phyloP scores from a whole-genome alignment of 1,140 invertebrate species.

The Teleopsis dalmanni region DNA sequence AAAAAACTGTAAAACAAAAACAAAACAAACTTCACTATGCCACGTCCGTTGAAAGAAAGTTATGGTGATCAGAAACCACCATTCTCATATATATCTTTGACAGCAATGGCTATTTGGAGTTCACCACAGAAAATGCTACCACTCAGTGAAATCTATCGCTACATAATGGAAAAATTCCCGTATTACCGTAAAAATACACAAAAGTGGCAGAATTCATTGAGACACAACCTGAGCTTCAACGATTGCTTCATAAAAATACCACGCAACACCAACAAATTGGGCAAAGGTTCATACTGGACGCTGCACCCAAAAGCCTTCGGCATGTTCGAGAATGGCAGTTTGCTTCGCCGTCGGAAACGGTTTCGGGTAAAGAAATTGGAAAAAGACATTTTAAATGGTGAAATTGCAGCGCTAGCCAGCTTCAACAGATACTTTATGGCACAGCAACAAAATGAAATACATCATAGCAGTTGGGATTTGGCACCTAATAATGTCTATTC shows the following conservation, averaged over 20 bases:
- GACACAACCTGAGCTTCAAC: conserved; percentile 84
- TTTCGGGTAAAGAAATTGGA: conserved; percentile 54
- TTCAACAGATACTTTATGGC: conserved; percentile 59
- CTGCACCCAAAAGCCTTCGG: conserved; percentile 76
- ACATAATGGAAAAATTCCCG: conserved; percentile 85
- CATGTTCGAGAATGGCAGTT: conserved; percentile 89
- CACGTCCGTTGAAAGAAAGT: conserved; percentile 73
- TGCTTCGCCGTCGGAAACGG: conserved; percentile 64
- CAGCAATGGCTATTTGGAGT: conserved; percentile 89
- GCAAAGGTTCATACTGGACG: conserved; percentile 85
- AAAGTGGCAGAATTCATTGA: conserved; percentile 76
- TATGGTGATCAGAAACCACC: conserved; percentile 88
- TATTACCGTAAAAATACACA: conserved; percentile 87
- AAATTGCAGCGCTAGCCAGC: conserved; percentile 62
- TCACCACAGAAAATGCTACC: conserved; percentile 87
- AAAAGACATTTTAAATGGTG: conserved; percentile 51
- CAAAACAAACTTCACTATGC: too few relatives aligned
- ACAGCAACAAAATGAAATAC: conserved; percentile 4
- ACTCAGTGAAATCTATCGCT: conserved; percentile 85
- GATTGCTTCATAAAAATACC: conserved; percentile 91
- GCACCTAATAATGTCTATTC: background rate
- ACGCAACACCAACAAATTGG: conserved; percentile 72
- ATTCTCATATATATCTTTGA: conserved; percentile 89
- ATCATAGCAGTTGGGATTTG: conserved; percentile 14
- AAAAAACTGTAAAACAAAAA: too few relatives aligned